These are phyloP conservation scores for Drepana arcuata DNA, from an alignment of 1,140 invertebrate genomes.

Conservation along the genomic window DNA sequence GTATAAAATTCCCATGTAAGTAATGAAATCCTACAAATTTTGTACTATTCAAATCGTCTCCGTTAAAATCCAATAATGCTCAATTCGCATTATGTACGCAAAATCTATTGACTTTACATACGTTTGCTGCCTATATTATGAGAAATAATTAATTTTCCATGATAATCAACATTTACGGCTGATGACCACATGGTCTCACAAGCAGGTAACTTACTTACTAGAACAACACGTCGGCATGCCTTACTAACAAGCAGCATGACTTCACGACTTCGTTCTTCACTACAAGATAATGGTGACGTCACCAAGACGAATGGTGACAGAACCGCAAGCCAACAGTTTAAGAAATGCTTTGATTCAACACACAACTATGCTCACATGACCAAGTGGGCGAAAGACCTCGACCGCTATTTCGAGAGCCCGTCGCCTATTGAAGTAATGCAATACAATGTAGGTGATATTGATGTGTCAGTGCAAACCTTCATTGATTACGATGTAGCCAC, in stretches of 20 bases:
- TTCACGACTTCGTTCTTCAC: slow-evolving; percentile 8
- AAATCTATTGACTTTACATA: slow-evolving; percentile 3
- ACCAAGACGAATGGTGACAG: slow-evolving; percentile 12
- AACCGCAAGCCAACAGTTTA: slow-evolving; percentile 17
- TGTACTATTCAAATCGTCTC: no score
- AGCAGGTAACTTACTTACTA: neutral
- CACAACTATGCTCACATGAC: neutral
- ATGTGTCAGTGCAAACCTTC: no score
- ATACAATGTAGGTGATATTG: no score
- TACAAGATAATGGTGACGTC: slow-evolving; percentile 11
- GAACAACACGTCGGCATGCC: slow-evolving; percentile 3
- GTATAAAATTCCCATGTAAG: no score
- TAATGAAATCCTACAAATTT: no score
- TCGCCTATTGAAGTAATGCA: neutral
- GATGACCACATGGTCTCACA: slow-evolving; percentile 7
- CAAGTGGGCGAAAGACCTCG: slow-evolving; percentile 47
- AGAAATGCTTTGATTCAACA: slow-evolving; percentile 11
- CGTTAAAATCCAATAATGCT: neutral
- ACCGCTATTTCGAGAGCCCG: slow-evolving; percentile 34
- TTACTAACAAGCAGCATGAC: slow-evolving; percentile 5
- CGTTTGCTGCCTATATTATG: neutral
- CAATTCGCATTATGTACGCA: neutral
- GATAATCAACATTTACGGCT: slow-evolving; percentile 2
- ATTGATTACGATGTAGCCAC: no score
- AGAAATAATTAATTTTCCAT: slow-evolving; percentile 2